Evolutionary conservation across 2,888 invertebrate species (phyloP).

Genomic region (Amblyteles armatorius): DNA sequence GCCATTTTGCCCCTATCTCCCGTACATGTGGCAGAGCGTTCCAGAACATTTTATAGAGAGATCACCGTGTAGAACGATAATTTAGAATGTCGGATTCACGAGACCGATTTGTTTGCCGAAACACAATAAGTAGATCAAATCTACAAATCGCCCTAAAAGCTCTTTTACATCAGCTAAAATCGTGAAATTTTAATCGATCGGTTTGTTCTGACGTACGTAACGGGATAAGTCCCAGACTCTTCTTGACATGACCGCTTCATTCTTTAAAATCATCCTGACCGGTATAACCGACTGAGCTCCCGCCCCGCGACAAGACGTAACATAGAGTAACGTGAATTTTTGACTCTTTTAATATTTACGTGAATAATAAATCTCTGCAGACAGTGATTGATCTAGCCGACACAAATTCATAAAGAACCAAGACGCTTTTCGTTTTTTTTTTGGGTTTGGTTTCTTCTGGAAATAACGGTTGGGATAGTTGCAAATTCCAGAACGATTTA

Average conservation of each 20-base stretch:
- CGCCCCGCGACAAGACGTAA: background rate
- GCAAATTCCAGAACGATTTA: constrained; percentile 40
- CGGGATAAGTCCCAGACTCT: background rate
- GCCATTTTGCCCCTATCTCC: no score
- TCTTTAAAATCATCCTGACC: background rate
- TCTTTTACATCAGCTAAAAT: no score
- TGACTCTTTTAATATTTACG: background rate
- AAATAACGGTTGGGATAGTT: constrained; percentile 25
- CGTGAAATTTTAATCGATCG: background rate
- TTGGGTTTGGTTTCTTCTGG: background rate
- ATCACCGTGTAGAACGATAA: no score
- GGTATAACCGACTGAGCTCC: background rate
- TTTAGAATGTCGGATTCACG: no score
- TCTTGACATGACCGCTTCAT: background rate
- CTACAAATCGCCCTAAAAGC: background rate
- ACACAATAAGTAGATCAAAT: background rate
- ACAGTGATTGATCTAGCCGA: constrained; percentile 38
- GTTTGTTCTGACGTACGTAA: background rate
- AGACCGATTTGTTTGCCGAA: no score
- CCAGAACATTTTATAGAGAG: no score
- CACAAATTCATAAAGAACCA: constrained; percentile 22
- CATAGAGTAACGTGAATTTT: background rate
- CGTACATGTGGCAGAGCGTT: no score
- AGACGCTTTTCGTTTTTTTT: constrained; percentile 15
- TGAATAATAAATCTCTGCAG: constrained; percentile 30